These are phyloP conservation scores for Lamproptera curius DNA, from an alignment of 2,888 invertebrate genomes.

Conservation along the genomic window DNA sequence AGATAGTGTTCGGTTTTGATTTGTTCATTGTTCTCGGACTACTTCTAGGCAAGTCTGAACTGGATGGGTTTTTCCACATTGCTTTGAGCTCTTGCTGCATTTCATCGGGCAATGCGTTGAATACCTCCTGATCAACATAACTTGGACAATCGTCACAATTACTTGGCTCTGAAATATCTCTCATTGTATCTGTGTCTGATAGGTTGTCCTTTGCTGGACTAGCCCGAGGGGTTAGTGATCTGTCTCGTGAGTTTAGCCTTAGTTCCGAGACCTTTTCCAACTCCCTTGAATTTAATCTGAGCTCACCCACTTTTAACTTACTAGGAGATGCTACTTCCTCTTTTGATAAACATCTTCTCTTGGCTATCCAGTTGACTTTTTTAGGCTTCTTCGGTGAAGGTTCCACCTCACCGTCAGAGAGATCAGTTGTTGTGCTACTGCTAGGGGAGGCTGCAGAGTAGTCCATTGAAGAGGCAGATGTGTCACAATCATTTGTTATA, in stretches of 20 bases:
- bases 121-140: constrained; percentile 82
- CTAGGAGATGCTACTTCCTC: constrained; percentile 82
- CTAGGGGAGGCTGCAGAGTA: constrained; percentile 68
- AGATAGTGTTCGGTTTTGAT: constrained; percentile 79
- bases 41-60: constrained; percentile 58
- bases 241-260: constrained; percentile 63
- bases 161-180: constrained; percentile 54
- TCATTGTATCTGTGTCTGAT: constrained; percentile 63
- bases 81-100: constrained; percentile 85
- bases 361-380: constrained; percentile 72
- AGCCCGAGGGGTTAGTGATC: constrained; percentile 65
- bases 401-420: constrained; percentile 83
- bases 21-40: constrained; percentile 72
- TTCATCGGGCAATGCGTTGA: constrained; percentile 83
- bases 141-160: constrained; percentile 79
- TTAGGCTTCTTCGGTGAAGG: constrained; percentile 87
- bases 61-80: constrained; percentile 80
- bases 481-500: constrained; percentile 78
- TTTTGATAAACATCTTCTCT: constrained; percentile 65
- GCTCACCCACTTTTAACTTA: constrained; percentile 82
- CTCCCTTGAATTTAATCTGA: constrained; percentile 81
- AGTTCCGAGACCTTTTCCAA: constrained; percentile 75
- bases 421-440: constrained; percentile 76
- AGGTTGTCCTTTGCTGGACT: constrained; percentile 67
- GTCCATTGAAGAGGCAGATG: constrained; percentile 66